Evolutionary conservation across 2,888 invertebrate species (phyloP), one percentile per base, ranked within the genome.

Genomic region (Agrilus mali): DNA sequence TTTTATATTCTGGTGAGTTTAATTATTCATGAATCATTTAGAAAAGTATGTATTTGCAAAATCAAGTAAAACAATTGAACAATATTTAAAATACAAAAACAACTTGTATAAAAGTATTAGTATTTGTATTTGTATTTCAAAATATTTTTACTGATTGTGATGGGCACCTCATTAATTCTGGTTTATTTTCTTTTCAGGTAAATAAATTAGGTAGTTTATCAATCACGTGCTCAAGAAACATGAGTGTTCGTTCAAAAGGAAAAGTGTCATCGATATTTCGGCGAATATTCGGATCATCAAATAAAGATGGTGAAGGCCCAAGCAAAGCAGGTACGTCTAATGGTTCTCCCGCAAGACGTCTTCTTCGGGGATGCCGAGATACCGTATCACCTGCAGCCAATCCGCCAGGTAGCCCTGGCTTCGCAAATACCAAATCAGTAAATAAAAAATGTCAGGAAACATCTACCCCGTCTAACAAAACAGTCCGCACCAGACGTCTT

Each of bases 201-300:
- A 27, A 10, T 27, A 10, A 10, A 27, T 27, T 27, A 7, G 10
- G 10, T 27, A 27, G 27, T 3, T 27, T 27, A 7, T 27, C 27
- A 10, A 27, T 10, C n/a, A 22, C 5, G 27, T 27, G 27, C 27
- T 15, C 20, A 22, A 33, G n/a, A 27, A 43, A 66, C 57, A 85
- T 85, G 85, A 77, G 82, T 58, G 82, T 83, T 52, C 77, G 84
- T 53, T 82, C 86, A 31, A 83, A 84, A 66, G 86, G 86, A 61
- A 86, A 85, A 71, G 80, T 87, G 48, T 80, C 85, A 22, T 81
- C 85, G 20, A 86, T 84, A 40, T 80, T 87, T 66, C 75, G 82
- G 54, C 84, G 83, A 68, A 70, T 86, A 53, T 86, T 86, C 64
- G 78, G 81, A 52, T 78, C 82, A 38, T 74, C 80, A 14, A 78